phyloP scores from a whole-genome alignment of 2,113 vertebrate genomes.

The Crotalus helleri region DNA sequence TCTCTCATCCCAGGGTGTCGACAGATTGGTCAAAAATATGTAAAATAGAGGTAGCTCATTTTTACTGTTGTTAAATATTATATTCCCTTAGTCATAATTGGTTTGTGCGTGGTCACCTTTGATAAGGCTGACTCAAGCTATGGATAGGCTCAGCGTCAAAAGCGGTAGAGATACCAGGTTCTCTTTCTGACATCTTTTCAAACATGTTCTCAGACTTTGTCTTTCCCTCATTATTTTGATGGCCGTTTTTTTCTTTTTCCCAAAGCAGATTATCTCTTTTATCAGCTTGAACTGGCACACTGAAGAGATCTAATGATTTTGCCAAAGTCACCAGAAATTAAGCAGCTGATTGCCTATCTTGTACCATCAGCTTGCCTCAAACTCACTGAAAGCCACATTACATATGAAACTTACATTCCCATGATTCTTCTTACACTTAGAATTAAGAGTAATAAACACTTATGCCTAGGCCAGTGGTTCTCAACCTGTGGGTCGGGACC shows the following conservation, averaged over 20 bases:
- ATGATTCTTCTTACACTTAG: not conserved
- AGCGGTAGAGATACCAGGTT: not conserved
- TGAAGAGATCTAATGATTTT: not conserved
- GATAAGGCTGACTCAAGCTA: not conserved
- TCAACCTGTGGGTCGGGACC: no score
- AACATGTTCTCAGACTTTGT: not conserved
- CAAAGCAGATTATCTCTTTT: not conserved
- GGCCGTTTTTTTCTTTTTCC: not conserved
- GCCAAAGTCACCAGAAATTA: not conserved
- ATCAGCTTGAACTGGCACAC: not conserved
- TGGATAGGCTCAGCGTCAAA: not conserved
- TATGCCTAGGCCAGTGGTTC: not conserved
- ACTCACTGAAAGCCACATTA: not conserved
- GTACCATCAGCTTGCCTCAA: not conserved
- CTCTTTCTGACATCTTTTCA: not conserved
- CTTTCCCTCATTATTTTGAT: not conserved
- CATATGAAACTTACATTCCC: not conserved
- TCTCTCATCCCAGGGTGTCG: not conserved
- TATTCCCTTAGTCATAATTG: not conserved
- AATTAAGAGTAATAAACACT: not conserved
- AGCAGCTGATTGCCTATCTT: not conserved
- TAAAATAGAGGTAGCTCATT: not conserved
- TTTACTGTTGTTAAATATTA: not conserved
- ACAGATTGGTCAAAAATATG: not conserved
- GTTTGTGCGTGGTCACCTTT: not conserved